Evolutionary conservation across 2,113 vertebrate species (phyloP), one percentile per base, ranked within the genome.

Genomic region (Tonatia bakeri): DNA sequence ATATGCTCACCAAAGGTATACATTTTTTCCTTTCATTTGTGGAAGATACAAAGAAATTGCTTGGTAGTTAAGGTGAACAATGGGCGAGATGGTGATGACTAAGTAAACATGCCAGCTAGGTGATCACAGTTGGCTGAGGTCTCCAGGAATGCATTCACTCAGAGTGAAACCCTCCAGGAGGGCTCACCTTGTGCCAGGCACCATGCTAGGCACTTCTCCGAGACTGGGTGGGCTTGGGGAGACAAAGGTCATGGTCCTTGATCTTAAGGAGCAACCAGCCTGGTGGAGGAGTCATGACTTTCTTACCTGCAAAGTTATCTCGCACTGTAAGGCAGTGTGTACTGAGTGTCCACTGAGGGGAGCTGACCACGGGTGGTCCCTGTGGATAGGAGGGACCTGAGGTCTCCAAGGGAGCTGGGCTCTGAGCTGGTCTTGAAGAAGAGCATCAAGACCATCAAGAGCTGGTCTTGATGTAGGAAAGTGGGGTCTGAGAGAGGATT

Each of bases 21-120:
- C 19, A 83, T 61, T 77, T 81, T 93, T 75, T 38, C 43, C 59
- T 92, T 90, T 70, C 61, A 47, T 75, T 87, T 96, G 80, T 96
- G 89, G 91, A 95, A 82, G 59, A 64, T 87, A 84, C 92, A 64
- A 96, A 85, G 94, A 96, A 96, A 95, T 47, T 6, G 4, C 40
- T 38, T 31, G 47, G 19, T 67, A 81, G 87, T 83, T 93, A 90
- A 95, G 91, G 61, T 85, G 72, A 87, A 69, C 95, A 93, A 14
- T 72, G 92, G 85, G 92, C 16, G 67, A 54, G 73, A 38, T 28
- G 45, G 47, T 2, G 5, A 64, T 85, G 93, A 91, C 76, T 85
- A 87, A 95, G 45, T 3, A 47, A 94, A 59, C n/a, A 54, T 56
- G n/a, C 67, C 45, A 31, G 67, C 38, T 94, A 86, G 81, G 14